These are phyloP conservation scores for Aspidiotus rigidus DNA, from an alignment of 2,888 invertebrate species.

Conservation along the genomic window DNA sequence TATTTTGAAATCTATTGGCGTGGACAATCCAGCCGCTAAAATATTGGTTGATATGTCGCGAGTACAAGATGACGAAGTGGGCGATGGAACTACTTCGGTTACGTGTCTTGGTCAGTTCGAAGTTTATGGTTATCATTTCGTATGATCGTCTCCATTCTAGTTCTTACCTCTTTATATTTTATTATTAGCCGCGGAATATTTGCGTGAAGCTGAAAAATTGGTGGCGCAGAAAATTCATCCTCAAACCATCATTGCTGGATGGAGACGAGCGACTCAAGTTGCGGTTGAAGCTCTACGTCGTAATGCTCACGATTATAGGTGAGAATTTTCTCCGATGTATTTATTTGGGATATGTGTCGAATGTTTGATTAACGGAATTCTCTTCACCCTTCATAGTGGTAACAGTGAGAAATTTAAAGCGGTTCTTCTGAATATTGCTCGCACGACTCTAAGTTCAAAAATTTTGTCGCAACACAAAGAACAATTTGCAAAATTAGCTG, in stretches of 20 bases:
- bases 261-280: constrained; percentile 77
- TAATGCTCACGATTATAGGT: constrained; percentile 71
- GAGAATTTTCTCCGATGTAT: not conserved
- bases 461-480: constrained; percentile 96
- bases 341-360: not conserved
- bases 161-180: constrained; percentile 1
- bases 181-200: constrained; percentile 71
- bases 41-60: constrained; percentile 97
- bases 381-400: constrained; percentile 44
- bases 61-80: constrained; percentile 98
- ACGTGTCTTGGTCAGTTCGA: constrained; percentile 62
- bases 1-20: constrained; percentile 88
- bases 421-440: constrained; percentile 91
- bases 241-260: constrained; percentile 93
- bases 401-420: constrained; percentile 67
- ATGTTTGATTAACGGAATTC: not conserved
- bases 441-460: constrained; percentile 95
- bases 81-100: constrained; percentile 99
- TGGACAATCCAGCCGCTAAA: constrained; percentile 98
- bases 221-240: constrained; percentile 93
- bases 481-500: constrained; percentile 87
- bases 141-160: not conserved
- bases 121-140: not conserved
- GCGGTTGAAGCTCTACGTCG: constrained; percentile 73
- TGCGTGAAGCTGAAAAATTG: constrained; percentile 90